phyloP scores from a whole-genome alignment of 2,888 invertebrate genomes.

The Nomada ruficornis region DNA sequence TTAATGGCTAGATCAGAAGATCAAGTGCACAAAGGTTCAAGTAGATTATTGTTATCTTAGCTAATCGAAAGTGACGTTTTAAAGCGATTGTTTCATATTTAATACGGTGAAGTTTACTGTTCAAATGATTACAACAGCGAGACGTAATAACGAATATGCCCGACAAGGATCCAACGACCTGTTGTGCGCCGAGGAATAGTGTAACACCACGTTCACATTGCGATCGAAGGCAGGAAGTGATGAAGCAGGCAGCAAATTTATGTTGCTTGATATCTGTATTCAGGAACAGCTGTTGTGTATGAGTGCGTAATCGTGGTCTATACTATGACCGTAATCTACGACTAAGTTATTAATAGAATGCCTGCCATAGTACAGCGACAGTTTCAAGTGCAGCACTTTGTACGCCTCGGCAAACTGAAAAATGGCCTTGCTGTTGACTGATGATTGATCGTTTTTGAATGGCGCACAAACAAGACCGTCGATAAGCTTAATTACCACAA shows the following conservation, averaged over 20 bases:
- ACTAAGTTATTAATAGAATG: slow-evolving; percentile 52
- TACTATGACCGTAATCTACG: slow-evolving; percentile 44
- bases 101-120: no score
- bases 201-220: neutral
- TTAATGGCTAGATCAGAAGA: neutral
- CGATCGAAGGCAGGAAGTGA: slow-evolving; percentile 40
- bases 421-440: neutral
- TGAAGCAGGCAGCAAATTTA: slow-evolving; percentile 34
- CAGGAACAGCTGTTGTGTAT: slow-evolving; percentile 31
- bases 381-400: slow-evolving; percentile 26
- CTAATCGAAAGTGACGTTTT: neutral
- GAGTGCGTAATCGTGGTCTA: slow-evolving; percentile 30
- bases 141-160: slow-evolving; percentile 7
- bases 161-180: slow-evolving; percentile 42
- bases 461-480: neutral
- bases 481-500: neutral
- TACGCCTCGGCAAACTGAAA: slow-evolving; percentile 3
- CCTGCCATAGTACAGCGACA: slow-evolving; percentile 33
- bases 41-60: neutral
- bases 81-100: no score
- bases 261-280: slow-evolving; percentile 25
- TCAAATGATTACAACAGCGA: neutral
- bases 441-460: neutral
- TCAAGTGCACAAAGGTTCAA: neutral
- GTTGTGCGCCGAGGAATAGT: slow-evolving; percentile 16